A percentile compares a stretch with the other conserved stretches of the same genome.
Evolutionary conservation across 2,888 invertebrate species (phyloP).

Genomic region (Drosophila ezoana): DNA sequence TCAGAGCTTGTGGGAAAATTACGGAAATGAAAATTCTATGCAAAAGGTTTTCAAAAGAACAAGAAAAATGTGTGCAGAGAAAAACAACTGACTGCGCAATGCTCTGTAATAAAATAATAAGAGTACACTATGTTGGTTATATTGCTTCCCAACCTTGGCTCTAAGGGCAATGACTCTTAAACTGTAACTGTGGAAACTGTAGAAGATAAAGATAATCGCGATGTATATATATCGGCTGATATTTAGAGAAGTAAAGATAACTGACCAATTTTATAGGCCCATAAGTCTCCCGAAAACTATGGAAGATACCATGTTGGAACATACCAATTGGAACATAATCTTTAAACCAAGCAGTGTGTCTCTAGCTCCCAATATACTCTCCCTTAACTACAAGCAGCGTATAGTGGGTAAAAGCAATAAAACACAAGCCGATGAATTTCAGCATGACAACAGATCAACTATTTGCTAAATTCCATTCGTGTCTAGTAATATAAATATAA

Average conservation of each 20-base stretch:
- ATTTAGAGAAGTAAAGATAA: too few relatives aligned
- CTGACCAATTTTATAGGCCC: too few relatives aligned
- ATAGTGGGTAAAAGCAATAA: constrained; percentile 10
- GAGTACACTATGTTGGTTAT: too few relatives aligned
- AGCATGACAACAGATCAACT: constrained; percentile 30
- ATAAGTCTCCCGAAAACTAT: too few relatives aligned
- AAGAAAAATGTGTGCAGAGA: background rate
- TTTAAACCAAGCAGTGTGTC: too few relatives aligned
- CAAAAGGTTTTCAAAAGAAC: constrained; percentile 33
- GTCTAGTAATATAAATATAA: background rate
- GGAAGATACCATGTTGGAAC: too few relatives aligned
- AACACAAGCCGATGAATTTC: constrained; percentile 4
- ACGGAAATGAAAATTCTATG: constrained; percentile 13
- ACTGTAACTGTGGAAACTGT: too few relatives aligned
- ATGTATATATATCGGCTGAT: too few relatives aligned
- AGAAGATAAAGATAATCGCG: too few relatives aligned
- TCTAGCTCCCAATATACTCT: background rate
- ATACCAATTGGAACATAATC: too few relatives aligned
- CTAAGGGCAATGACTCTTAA: too few relatives aligned
- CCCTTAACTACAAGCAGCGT: background rate
- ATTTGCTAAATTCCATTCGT: constrained; percentile 19
- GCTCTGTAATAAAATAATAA: background rate
- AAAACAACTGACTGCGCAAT: background rate
- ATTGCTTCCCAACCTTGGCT: too few relatives aligned
- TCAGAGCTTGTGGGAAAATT: constrained; percentile 12